Evolutionary conservation across 1,140 invertebrate species (phyloP).

Genomic region (Physella acuta): DNA sequence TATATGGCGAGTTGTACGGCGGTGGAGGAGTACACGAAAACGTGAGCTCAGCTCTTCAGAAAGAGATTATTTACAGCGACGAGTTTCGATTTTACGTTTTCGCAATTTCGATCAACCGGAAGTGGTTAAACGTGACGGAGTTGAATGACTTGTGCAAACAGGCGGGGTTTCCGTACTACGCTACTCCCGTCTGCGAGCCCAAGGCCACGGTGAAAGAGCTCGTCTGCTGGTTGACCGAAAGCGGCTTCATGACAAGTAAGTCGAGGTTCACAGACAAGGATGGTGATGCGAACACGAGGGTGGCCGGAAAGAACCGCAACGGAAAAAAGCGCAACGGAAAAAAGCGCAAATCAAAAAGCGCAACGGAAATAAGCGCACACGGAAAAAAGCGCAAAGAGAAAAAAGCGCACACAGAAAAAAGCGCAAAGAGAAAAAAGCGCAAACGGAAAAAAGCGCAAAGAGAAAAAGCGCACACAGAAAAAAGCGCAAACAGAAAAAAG

Average conservation of each 20-base stretch:
- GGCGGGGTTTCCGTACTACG: constrained; percentile 12
- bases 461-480: too few species aligned
- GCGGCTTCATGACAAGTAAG: constrained; percentile 11
- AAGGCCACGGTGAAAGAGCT: constrained; percentile 1
- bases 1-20: constrained; percentile 18
- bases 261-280: constrained; percentile 3
- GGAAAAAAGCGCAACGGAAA: too few species aligned
- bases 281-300: neutral
- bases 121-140: constrained; percentile 7
- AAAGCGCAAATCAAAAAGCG: too few species aligned
- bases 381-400: too few species aligned
- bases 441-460: too few species aligned
- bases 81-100: constrained; percentile 14
- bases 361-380: too few species aligned
- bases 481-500: too few species aligned
- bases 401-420: too few species aligned
- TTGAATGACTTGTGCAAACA: constrained; percentile 10
- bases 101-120: constrained; percentile 2
- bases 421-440: too few species aligned
- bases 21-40: constrained; percentile 9
- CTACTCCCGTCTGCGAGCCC: constrained; percentile 2
- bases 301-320: too few species aligned
- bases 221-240: neutral
- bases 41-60: constrained; percentile 2
- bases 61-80: constrained; percentile 15